These are phyloP conservation scores for Aporrectodea caliginosa DNA, from an alignment of 1,140 invertebrate species.

Conservation along the genomic window DNA sequence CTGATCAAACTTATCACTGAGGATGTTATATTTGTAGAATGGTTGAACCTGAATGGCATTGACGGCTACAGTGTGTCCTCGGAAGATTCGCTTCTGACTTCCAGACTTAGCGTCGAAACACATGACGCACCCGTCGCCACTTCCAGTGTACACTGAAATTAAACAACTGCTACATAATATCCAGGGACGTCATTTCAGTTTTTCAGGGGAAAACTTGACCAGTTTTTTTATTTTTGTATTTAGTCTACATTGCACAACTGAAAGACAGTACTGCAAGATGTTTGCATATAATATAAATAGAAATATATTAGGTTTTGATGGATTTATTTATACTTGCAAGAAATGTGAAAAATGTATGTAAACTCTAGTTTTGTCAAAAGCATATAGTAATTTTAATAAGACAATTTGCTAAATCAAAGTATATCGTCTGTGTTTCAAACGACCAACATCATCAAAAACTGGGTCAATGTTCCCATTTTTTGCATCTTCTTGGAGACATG, in stretches of 20 bases:
- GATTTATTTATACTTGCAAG: too few relatives aligned
- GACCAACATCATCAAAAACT: not conserved
- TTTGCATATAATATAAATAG: too few relatives aligned
- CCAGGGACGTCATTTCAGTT: too few relatives aligned
- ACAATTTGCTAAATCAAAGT: not conserved
- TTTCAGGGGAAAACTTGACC: not conserved
- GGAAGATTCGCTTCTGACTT: slow-evolving; percentile 51
- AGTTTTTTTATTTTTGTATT: not conserved
- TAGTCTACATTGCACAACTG: not conserved
- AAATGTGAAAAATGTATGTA: too few relatives aligned
- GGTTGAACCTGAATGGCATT: slow-evolving; percentile 51
- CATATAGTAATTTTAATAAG: not conserved
- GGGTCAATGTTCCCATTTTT: too few relatives aligned
- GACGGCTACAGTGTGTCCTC: slow-evolving; percentile 55
- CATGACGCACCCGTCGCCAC: slow-evolving; percentile 53
- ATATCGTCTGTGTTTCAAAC: not conserved
- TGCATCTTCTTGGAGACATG: too few relatives aligned
- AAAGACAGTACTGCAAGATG: not conserved
- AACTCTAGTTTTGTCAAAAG: too few relatives aligned
- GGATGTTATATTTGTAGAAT: too few relatives aligned
- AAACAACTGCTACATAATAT: slow-evolving; percentile 4
- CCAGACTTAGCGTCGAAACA: slow-evolving; percentile 60
- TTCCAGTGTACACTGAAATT: slow-evolving; percentile 58
- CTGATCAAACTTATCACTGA: too few relatives aligned
- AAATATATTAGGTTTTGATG: too few relatives aligned